Percentiles rank a stretch among this genome's conserved stretches.
phyloP scores from a whole-genome alignment of 2,113 vertebrate species.

The Scolopax mira region DNA sequence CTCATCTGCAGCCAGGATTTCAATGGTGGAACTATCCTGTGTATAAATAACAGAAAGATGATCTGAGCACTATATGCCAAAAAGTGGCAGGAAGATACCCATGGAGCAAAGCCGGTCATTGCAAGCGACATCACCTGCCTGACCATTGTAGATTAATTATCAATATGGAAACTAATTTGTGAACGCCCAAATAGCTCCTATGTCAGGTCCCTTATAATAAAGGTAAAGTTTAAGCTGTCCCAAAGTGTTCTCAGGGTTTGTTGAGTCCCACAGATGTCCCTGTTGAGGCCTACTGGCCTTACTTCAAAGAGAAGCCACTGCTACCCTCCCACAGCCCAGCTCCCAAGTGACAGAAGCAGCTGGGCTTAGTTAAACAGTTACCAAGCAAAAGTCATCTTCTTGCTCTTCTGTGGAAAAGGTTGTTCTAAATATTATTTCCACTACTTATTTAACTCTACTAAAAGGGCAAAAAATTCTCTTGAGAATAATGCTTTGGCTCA shows the following conservation, averaged over 20 bases:
- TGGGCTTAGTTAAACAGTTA: constrained; percentile 2
- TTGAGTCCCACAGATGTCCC: not conserved
- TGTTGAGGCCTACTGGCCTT: not conserved
- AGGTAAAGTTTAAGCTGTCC: not conserved
- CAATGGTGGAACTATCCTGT: not conserved
- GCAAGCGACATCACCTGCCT: not conserved
- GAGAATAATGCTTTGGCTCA: not conserved
- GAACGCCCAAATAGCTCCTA: not conserved
- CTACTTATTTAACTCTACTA: not conserved
- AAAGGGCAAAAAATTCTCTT: not conserved
- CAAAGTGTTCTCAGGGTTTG: not conserved
- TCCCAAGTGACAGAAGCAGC: not conserved
- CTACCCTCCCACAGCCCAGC: not conserved
- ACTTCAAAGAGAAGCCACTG: not conserved
- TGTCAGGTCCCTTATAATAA: not conserved
- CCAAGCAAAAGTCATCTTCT: not conserved
- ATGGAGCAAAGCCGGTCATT: not conserved
- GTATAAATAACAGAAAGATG: not conserved
- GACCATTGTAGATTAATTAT: not conserved
- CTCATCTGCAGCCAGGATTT: not conserved
- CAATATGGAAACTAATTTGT: not conserved
- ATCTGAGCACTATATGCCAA: not conserved
- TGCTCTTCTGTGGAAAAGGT: not conserved
- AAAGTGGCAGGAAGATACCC: not conserved
- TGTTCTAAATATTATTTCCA: constrained; percentile 22